These are phyloP conservation scores for Zaprionus davidi DNA, from an alignment of 1,140 invertebrate genomes.

Conservation along the genomic window DNA sequence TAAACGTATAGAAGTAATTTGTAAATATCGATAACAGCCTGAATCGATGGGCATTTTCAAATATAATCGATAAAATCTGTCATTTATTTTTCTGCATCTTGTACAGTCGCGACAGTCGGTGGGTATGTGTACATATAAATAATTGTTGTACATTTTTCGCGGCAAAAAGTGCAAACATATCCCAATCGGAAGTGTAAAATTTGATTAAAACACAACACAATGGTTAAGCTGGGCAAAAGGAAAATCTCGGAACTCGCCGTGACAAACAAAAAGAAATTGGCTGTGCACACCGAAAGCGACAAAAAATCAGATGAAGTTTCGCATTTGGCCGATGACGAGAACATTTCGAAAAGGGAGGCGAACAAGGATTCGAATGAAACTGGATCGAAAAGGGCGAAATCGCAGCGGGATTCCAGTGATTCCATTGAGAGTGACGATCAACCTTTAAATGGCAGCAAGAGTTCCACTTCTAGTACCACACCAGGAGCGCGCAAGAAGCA, in stretches of 20 bases:
- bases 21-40: neutral
- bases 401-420: constrained; percentile 8
- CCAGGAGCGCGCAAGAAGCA: constrained; percentile 45
- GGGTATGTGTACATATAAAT: constrained; percentile 36
- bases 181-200: neutral
- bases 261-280: constrained; percentile 40
- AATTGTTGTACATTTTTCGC: constrained; percentile 46
- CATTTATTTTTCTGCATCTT: neutral
- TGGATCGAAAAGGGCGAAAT: constrained; percentile 28
- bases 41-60: neutral
- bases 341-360: constrained; percentile 21
- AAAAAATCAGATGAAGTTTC: constrained; percentile 42
- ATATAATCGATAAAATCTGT: neutral
- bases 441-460: constrained; percentile 60
- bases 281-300: constrained; percentile 41
- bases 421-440: constrained; percentile 58
- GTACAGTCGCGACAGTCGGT: constrained; percentile 27
- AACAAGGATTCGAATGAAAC: constrained; percentile 12
- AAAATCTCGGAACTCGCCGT: constrained; percentile 41
- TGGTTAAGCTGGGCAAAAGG: constrained; percentile 63
- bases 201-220: constrained; percentile 12
- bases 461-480: constrained; percentile 23
- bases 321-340: constrained; percentile 25
- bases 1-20: neutral
- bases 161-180: constrained; percentile 35